Base-by-base conservation (phyloP, 2,797 vertebrate species). In the Natrix natrix region DNA sequence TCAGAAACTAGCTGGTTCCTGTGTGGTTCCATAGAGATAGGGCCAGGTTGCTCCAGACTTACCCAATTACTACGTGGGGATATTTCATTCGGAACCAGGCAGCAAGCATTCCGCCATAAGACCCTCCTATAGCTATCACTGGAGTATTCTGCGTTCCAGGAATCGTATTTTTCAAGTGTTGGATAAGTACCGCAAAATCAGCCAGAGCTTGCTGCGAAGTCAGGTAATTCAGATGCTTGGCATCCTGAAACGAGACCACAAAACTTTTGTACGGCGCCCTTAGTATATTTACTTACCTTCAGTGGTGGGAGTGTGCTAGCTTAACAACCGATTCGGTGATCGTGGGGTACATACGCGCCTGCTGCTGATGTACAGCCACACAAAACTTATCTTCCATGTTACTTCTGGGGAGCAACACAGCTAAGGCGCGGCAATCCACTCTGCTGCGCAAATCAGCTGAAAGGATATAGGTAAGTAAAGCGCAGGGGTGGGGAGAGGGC, bases 61-160 rank as follows among this genome's bases (percentile, higher is more conserved):
- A 99, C 99, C 99, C 99, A 93, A 97, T 97, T 60, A 99, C 98
- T 90, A 98, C 7, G 69, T 98, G 98, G 78, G 99, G 99, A 95
- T 99, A 99, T 95, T 99, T 99, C 99, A 99, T 99, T 96, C 99
- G 98, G 95, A 99, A 97, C 99, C 99, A 99, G 90, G 99, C 99
- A 0, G 99, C 97, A 48, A 99, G 98, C 99, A 99, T 99, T 92
- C 99, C 99, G 56, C 99, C 99, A 0, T 99, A 99, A 12, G 99
- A 99, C 0, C 99, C 99, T 60, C 99, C 99, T 0, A 99, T 48
- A 28, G 99, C 98, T 60, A 99, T 98, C 92, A 99, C 98, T 0
- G 99, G 98, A 92, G 99, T 99, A 90, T 97, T 93, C 95, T 89
- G 95, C n/a, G 98, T 98, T 94, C 98, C 98, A 2, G 97, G 95